phyloP scores from a whole-genome alignment of 2,888 invertebrate genomes.

The Cenopis cana region DNA sequence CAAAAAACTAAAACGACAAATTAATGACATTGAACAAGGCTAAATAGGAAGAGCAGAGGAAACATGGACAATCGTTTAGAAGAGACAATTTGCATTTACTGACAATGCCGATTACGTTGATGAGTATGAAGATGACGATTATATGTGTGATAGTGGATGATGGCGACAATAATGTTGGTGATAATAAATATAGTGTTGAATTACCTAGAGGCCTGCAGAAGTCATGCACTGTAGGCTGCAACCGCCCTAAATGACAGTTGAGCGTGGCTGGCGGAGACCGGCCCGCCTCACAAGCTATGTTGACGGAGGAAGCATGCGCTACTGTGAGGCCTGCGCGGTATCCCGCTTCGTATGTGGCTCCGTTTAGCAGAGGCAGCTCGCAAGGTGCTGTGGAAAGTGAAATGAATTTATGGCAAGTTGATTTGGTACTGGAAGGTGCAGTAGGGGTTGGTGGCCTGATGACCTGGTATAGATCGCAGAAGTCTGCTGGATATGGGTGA shows the following conservation, averaged over 20 bases:
- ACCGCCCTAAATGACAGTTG: conserved; percentile 87
- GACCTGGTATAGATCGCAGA: too few relatives aligned
- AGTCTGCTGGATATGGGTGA: too few relatives aligned
- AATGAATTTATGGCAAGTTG: neutral
- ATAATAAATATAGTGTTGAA: conserved; percentile 15
- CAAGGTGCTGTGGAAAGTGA: conserved; percentile 85
- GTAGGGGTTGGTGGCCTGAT: too few relatives aligned
- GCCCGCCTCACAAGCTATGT: conserved; percentile 88
- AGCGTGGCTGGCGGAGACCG: conserved; percentile 84
- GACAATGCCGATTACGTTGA: neutral
- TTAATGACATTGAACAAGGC: too few relatives aligned
- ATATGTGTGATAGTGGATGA: neutral
- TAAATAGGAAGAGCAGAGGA: too few relatives aligned
- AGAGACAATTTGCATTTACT: too few relatives aligned
- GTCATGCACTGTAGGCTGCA: conserved; percentile 85
- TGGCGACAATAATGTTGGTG: neutral
- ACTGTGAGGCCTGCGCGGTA: conserved; percentile 92
- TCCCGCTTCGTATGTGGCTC: conserved; percentile 90
- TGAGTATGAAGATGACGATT: neutral
- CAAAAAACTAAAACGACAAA: too few relatives aligned
- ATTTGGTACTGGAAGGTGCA: too few relatives aligned
- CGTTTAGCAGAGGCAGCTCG: conserved; percentile 87
- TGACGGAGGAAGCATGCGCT: conserved; percentile 91
- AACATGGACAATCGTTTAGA: too few relatives aligned
- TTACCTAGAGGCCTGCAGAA: conserved; percentile 78